Evolutionary conservation across 1,140 invertebrate species (phyloP).

Genomic region (Nasonia longicornis): DNA sequence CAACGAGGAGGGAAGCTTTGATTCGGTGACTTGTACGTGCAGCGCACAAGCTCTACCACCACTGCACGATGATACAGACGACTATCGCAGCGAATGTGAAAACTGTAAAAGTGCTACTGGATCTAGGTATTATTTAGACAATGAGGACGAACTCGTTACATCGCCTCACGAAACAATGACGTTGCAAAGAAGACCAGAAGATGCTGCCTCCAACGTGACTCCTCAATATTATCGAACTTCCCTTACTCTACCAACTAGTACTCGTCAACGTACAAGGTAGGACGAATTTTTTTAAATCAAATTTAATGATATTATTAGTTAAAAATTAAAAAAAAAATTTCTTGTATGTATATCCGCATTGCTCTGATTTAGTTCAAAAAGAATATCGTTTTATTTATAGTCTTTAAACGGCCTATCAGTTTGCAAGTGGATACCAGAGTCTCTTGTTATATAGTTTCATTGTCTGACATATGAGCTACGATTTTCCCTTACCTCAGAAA

Average conservation of each 20-base stretch:
- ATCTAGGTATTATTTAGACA: conserved; percentile 75
- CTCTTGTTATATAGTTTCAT: not conserved
- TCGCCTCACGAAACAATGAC: conserved; percentile 79
- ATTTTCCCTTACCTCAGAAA: not conserved
- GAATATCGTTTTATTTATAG: not conserved
- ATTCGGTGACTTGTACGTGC: conserved; percentile 67
- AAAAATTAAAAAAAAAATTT: too few species aligned
- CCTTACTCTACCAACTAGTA: conserved; percentile 77
- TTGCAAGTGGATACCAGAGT: not conserved
- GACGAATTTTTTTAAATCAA: conserved; percentile 19
- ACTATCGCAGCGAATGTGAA: conserved; percentile 85
- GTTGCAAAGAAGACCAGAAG: conserved; percentile 74
- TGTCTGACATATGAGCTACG: not conserved
- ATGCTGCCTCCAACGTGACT: conserved; percentile 61
- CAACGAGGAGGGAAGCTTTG: conserved; percentile 66
- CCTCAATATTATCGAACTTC: conserved; percentile 76
- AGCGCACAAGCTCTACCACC: conserved; percentile 65
- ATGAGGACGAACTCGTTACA: conserved; percentile 71
- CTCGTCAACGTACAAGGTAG: conserved; percentile 74
- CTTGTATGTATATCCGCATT: too few species aligned
- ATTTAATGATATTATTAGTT: not conserved
- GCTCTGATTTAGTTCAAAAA: too few species aligned
- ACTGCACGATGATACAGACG: conserved; percentile 74
- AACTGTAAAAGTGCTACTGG: conserved; percentile 83
- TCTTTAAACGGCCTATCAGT: not conserved